A percentile compares a stretch with the other conserved stretches of the same genome.
These are phyloP conservation scores for Caretta caretta DNA, from an alignment of 2,113 vertebrate genomes.

Conservation along the genomic window DNA sequence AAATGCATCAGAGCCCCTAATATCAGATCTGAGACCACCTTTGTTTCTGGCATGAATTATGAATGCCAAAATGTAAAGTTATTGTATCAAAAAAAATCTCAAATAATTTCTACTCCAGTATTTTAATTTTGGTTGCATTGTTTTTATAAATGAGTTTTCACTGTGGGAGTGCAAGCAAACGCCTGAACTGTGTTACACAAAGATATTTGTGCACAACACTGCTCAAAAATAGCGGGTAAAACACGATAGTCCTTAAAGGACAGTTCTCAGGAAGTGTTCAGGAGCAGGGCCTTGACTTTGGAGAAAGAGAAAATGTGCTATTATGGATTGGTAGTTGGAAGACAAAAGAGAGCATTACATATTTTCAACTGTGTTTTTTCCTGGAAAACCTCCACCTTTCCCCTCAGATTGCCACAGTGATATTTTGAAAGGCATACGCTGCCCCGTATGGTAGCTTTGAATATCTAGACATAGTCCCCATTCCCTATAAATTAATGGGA, in stretches of 20 bases:
- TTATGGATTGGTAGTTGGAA: background rate
- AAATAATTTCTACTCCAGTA: background rate
- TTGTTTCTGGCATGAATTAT: constrained; percentile 10
- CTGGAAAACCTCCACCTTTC: background rate
- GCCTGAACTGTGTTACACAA: background rate
- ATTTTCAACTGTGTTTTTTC: background rate
- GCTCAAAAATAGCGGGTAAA: background rate
- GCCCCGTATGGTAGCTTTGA: background rate
- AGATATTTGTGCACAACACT: background rate
- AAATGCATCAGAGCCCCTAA: background rate
- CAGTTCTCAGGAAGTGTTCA: background rate
- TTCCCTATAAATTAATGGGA: background rate
- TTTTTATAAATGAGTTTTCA: background rate
- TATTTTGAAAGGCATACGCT: background rate
- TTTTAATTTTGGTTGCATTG: background rate
- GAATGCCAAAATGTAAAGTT: background rate
- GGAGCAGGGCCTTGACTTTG: background rate
- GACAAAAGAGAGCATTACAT: background rate
- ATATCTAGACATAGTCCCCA: background rate
- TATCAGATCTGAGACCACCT: background rate
- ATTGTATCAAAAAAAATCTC: background rate
- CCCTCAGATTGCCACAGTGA: background rate
- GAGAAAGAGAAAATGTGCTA: background rate
- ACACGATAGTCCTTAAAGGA: background rate
- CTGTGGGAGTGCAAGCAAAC: fast-evolving